Conservation (phyloP, 2,888 invertebrate genomes). For the Allygus modestus region DNA sequence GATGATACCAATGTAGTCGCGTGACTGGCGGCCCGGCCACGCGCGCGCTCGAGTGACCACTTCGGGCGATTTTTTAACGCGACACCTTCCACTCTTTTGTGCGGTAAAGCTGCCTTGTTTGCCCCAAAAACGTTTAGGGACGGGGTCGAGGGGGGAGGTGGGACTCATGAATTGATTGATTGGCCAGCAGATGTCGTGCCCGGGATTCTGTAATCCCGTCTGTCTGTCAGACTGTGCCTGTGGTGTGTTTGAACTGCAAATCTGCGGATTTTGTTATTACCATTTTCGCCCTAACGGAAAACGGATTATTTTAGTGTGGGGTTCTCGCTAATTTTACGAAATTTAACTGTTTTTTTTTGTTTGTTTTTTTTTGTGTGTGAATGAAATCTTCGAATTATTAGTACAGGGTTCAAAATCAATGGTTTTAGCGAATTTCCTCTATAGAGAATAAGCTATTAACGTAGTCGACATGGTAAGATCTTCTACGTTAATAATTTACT, state of each 20-base stretch:
- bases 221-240: slow-evolving; percentile 9
- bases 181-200: slow-evolving; percentile 49
- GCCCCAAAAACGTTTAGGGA: slow-evolving; percentile 37
- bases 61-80: slow-evolving; percentile 31
- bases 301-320: not conserved
- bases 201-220: slow-evolving; percentile 38
- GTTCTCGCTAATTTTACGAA: not conserved
- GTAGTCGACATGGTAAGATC: no score
- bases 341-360: no score
- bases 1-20: slow-evolving; percentile 15
- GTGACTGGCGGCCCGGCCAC: slow-evolving; percentile 12
- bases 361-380: no score
- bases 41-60: slow-evolving; percentile 49
- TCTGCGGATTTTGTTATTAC: slow-evolving; percentile 46
- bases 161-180: slow-evolving; percentile 36
- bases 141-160: not conserved
- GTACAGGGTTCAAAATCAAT: no score
- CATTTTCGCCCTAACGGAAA: not conserved
- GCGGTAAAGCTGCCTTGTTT: slow-evolving; percentile 27
- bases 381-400: no score
- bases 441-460: no score
- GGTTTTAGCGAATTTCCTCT: no score
- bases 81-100: slow-evolving; percentile 45
- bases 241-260: slow-evolving; percentile 36
- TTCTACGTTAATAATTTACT: no score